These are phyloP conservation scores for Odontamblyopus rebecca DNA, from an alignment of 2,797 vertebrate species.

Conservation along the genomic window DNA sequence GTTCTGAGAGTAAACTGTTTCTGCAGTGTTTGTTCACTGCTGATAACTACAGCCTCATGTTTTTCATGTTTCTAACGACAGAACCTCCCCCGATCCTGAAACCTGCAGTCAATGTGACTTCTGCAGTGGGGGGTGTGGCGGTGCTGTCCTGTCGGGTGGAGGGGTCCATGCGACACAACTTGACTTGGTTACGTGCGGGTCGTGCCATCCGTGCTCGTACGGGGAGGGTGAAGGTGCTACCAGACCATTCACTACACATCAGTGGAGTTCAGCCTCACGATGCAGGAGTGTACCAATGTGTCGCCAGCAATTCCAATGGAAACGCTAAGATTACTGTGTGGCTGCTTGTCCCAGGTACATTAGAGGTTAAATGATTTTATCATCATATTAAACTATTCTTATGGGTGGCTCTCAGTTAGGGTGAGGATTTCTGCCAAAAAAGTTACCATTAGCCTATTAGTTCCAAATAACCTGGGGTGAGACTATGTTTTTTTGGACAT, in stretches of 20 bases:
- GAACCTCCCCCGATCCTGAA: conserved; percentile 83
- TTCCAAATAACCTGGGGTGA: neutral
- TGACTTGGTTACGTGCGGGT: conserved; percentile 84
- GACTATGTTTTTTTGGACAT: no score
- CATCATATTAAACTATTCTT: neutral
- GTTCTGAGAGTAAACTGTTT: conserved; percentile 42
- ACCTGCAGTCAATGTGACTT: conserved; percentile 79
- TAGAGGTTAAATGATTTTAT: neutral
- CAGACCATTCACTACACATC: conserved; percentile 84
- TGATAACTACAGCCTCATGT: conserved; percentile 39
- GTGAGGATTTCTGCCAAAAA: no score
- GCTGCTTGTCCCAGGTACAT: conserved; percentile 86
- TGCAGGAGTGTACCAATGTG: conserved; percentile 82
- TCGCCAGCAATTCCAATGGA: conserved; percentile 78
- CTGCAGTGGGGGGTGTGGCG: conserved; percentile 74
- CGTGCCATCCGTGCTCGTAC: conserved; percentile 39
- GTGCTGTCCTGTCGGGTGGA: conserved; percentile 82
- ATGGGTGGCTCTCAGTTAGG: neutral
- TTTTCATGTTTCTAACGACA: conserved; percentile 55
- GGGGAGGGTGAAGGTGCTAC: conserved; percentile 72
- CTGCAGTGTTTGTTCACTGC: conserved; percentile 26
- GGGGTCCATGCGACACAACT: conserved; percentile 81
- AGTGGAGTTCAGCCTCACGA: conserved; percentile 66
- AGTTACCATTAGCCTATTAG: neutral
- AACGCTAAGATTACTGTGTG: conserved; percentile 75